Evolutionary conservation across 2,888 invertebrate genomes (phyloP).

Genomic region (Ormyrus pomaceus): DNA sequence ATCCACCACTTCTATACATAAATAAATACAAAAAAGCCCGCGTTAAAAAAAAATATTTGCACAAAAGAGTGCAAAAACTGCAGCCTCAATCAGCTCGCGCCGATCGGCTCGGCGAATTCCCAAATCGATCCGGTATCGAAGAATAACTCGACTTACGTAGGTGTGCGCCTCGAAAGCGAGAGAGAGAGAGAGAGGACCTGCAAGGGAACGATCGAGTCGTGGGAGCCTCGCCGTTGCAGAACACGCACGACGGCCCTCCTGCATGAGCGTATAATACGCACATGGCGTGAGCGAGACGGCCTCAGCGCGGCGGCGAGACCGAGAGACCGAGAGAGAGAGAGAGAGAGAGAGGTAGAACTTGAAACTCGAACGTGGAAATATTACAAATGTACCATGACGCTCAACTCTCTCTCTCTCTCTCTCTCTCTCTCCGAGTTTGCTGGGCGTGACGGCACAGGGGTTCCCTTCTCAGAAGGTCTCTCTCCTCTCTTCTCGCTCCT

Average conservation of each 20-base stretch:
- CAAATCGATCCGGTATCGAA: not conserved
- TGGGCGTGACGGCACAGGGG: slow-evolving; percentile 73
- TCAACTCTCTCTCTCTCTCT: not conserved
- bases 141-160: not conserved
- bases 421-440: slow-evolving; percentile 63
- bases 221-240: not conserved
- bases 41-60: too few species aligned
- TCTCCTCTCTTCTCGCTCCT: not conserved
- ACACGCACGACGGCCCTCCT: not conserved
- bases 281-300: not conserved
- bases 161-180: not conserved
- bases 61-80: too few species aligned
- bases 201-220: slow-evolving; percentile 3
- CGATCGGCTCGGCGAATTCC: not conserved
- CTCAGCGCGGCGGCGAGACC: not conserved
- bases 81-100: not conserved
- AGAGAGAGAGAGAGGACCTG: not conserved
- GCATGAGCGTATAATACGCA: slow-evolving; percentile 6
- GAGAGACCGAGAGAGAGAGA: slow-evolving; percentile 32
- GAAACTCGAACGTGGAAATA: slow-evolving; percentile 73
- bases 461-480: slow-evolving; percentile 62
- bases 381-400: slow-evolving; percentile 74
- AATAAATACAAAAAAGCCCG: too few species aligned
- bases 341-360: slow-evolving; percentile 59
- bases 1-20: too few species aligned